phyloP scores from a whole-genome alignment of 35 echinoderm and acorn worm genomes.

The Apostichopus californicus region DNA sequence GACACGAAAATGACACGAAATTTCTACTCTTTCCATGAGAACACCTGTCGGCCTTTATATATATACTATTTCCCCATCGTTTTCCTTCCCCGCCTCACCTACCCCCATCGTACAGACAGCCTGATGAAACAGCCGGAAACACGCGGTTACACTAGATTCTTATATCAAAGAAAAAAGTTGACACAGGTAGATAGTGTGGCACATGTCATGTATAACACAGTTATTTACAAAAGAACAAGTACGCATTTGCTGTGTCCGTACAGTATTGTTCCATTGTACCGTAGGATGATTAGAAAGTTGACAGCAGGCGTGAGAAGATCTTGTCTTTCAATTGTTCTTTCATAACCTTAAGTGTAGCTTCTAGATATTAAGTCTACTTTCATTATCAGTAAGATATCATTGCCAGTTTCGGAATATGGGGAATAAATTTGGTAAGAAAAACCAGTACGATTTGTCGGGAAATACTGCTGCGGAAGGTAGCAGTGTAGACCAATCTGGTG shows the following conservation, averaged over 20 bases:
- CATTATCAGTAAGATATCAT: not conserved
- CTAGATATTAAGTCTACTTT: slow-evolving; percentile 8
- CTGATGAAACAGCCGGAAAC: not conserved
- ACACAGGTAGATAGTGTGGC: too few species aligned
- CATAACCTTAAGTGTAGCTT: not conserved
- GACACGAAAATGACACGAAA: too few species aligned
- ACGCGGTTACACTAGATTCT: not conserved
- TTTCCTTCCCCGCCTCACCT: too few species aligned
- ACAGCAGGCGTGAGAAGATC: not conserved
- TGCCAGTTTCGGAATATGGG: slow-evolving; percentile 11
- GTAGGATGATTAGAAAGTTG: not conserved
- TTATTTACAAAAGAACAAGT: too few species aligned
- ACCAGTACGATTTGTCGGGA: slow-evolving; percentile 38
- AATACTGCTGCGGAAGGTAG: slow-evolving; percentile 1
- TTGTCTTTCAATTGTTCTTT: slow-evolving; percentile 46
- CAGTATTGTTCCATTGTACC: not conserved
- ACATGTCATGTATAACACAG: too few species aligned
- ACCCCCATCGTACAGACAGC: too few species aligned
- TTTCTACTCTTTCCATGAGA: too few species aligned
- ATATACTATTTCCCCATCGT: too few species aligned
- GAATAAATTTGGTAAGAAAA: slow-evolving; percentile 52
- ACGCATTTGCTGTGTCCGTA: too few species aligned
- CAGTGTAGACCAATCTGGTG: slow-evolving; percentile 27
- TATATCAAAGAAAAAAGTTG: too few species aligned
- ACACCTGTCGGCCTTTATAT: too few species aligned